A percentile compares a stretch with the other conserved stretches of the same genome.
These are phyloP conservation scores for Streptopelia turtur DNA, from an alignment of 2,797 vertebrate species.

Conservation along the genomic window DNA sequence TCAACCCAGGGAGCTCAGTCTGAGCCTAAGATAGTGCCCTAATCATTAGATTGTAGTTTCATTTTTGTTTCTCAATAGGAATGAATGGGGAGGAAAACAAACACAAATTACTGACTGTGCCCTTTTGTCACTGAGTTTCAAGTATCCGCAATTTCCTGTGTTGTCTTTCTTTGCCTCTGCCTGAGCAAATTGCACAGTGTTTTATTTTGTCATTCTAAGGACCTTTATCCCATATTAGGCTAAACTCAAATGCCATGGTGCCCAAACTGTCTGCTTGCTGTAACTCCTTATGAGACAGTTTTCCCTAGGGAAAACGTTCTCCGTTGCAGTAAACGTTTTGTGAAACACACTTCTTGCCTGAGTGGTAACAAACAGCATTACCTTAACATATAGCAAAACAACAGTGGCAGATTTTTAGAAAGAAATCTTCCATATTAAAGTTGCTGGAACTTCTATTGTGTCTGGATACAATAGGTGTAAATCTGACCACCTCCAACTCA, in stretches of 20 bases:
- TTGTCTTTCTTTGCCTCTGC: neutral
- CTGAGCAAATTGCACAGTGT: neutral
- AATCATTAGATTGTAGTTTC: neutral
- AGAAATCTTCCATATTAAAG: neutral
- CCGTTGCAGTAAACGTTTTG: neutral
- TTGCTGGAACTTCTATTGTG: neutral
- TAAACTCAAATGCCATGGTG: neutral
- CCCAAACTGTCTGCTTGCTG: neutral
- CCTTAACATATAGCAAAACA: neutral
- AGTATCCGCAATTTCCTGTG: neutral
- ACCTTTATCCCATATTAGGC: neutral
- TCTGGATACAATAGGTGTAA: neutral
- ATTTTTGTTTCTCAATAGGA: neutral
- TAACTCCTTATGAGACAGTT: neutral
- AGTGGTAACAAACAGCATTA: neutral
- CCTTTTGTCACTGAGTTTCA: neutral
- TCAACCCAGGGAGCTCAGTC: neutral
- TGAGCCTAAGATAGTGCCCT: neutral
- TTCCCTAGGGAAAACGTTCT: neutral
- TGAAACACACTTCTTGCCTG: neutral
- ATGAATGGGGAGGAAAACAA: neutral
- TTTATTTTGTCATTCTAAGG: neutral
- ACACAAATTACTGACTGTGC: neutral
- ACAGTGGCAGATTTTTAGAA: neutral
- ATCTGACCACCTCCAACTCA: neutral